These are phyloP conservation scores for Bursaphelenchus okinawaensis DNA, from an alignment of 2,888 invertebrate genomes.

Conservation along the genomic window DNA sequence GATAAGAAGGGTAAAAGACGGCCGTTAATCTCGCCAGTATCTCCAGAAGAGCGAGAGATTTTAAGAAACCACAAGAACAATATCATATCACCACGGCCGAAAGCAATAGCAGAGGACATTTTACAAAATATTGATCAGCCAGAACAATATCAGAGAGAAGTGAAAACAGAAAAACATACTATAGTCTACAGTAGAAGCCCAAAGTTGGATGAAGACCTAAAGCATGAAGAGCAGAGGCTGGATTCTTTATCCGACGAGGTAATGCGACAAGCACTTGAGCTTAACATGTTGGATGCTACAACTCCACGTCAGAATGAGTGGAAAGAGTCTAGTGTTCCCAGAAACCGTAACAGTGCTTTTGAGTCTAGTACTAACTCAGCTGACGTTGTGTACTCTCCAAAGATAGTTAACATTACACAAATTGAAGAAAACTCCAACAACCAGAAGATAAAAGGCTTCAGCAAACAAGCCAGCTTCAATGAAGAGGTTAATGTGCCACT, in stretches of 20 bases:
- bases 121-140: too few species aligned
- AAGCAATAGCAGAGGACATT: background rate
- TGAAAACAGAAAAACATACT: background rate
- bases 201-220: background rate
- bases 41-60: background rate
- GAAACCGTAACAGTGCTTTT: background rate
- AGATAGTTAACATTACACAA: background rate
- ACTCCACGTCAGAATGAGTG: background rate
- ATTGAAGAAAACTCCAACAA: background rate
- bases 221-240: background rate
- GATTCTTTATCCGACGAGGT: background rate
- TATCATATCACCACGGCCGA: background rate
- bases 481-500: background rate
- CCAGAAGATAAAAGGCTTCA: too few species aligned
- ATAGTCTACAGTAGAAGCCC: background rate
- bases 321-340: background rate
- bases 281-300: background rate
- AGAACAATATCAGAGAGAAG: background rate
- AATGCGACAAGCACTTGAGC: background rate
- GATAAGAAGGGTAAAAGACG: background rate
- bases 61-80: background rate
- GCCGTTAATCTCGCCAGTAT: conserved; percentile 9
- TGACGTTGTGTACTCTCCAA: background rate
- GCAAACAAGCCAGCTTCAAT: too few species aligned
- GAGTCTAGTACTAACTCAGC: background rate